A percentile compares a stretch with the other conserved stretches of the same genome.
Conservation (phyloP, 2,113 vertebrate species). For the Telmatochromis bifrenatus region DNA sequence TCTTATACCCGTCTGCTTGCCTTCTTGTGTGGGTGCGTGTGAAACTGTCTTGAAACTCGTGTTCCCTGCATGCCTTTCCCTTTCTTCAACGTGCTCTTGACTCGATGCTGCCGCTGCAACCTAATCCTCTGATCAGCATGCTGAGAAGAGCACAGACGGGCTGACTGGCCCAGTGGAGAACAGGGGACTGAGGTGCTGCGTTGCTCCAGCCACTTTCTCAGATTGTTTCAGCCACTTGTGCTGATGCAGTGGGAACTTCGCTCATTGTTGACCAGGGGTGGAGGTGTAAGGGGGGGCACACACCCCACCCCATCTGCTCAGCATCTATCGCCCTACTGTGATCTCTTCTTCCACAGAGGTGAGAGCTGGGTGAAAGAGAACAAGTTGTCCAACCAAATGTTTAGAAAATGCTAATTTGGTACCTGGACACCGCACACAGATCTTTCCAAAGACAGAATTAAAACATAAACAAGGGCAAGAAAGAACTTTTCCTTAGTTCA, state of each 20-base stretch:
- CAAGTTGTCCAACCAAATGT: background rate
- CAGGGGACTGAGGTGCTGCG: slow-evolving; percentile 3
- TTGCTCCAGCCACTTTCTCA: slow-evolving; percentile 26
- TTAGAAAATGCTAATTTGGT: background rate
- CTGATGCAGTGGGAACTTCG: slow-evolving; percentile 33
- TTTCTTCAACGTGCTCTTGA: slow-evolving; percentile 59
- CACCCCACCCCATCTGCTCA: background rate
- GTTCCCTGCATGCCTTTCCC: slow-evolving; percentile 36
- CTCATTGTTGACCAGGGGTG: slow-evolving; percentile 36
- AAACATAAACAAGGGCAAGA: background rate
- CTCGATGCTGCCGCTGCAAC: slow-evolving; percentile 23
- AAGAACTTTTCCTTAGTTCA: background rate
- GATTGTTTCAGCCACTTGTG: slow-evolving; percentile 60
- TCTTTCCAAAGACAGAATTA: background rate
- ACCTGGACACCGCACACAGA: background rate
- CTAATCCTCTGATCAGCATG: slow-evolving; percentile 80
- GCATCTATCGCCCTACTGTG: background rate
- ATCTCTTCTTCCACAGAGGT: background rate
- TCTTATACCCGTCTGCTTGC: background rate
- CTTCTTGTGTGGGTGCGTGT: slow-evolving; percentile 17
- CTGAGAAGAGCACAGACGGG: slow-evolving; percentile 22
- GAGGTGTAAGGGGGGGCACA: background rate
- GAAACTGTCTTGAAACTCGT: slow-evolving; percentile 31
- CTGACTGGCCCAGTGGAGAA: background rate
- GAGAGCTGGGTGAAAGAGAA: background rate